Base-by-base conservation (phyloP, 1,140 invertebrate genomes). In the Pseudachorutes palmiensis region DNA sequence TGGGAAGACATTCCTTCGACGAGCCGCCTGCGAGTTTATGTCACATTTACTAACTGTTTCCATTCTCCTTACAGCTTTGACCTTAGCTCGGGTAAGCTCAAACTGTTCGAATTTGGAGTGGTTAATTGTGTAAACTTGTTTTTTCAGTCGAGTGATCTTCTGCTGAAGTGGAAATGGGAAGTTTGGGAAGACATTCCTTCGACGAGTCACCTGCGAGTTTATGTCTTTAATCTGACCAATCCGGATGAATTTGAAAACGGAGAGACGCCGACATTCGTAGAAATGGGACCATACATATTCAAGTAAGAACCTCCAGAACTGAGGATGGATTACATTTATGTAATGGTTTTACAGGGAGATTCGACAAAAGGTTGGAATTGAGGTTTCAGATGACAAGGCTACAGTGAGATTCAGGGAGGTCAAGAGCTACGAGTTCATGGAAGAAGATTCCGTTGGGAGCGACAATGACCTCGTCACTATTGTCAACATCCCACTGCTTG, bases 261-360 rank as follows among this genome's bases (percentile, higher is more conserved):
- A 5, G 66, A 66, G 22, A 80, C 77, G 61, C 80, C 81, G 1
- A 71, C 33, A n/a, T 67, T 83, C 1, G 26, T 62, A 69, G 76
- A 83, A 71, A 75, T 75, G n/a, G 81, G 81, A 22, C 81, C 81
- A 0, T 82, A 80, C 71, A 79, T 78, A 3, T 82, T 81, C 71
- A 77, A 75, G 78, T 80, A 76, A 72, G 19, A 45, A 12, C 31
- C 29, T 3, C 3, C 9, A 61, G 30, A 61, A 16, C 12, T 61
- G 5, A 36, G n/a, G 9, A 9, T 49, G 9, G 22, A 28, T n/a
- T 41, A 9, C 19, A 24, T 64, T 28, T 48, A 9, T 67, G 9
- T 62, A 41, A 49, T 22, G 32, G 64, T 14, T 58, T 49, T 41
- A 33, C 49, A 68, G 67, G 12, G 67, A 68, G 30, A 64, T 28